Conservation (phyloP, 2,888 invertebrate genomes). For the Cheiracanthium punctorium region DNA sequence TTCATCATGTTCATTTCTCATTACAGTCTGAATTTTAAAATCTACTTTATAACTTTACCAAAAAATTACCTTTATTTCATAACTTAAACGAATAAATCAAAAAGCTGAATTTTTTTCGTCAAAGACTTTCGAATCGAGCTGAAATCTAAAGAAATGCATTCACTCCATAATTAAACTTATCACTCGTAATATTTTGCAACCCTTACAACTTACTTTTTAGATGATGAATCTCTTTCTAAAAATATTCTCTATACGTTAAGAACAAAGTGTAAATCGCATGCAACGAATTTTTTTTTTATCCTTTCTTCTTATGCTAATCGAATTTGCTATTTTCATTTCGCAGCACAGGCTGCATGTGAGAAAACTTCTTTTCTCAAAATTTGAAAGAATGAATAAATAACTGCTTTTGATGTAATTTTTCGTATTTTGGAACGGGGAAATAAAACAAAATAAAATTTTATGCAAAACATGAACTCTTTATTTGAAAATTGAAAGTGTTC, state of each 20-base stretch:
- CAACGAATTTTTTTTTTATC: background rate
- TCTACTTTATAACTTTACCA: no score
- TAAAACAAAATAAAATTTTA: background rate
- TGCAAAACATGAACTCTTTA: no score
- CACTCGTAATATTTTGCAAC: background rate
- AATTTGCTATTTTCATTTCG: constrained; percentile 14
- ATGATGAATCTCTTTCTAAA: constrained; percentile 7
- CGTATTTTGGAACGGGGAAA: background rate
- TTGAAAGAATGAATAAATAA: constrained; percentile 15
- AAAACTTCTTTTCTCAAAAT: background rate
- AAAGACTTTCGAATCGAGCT: no score
- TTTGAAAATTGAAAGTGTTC: no score
- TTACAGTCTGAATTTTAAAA: no score
- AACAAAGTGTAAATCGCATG: constrained; percentile 22
- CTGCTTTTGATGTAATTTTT: constrained; percentile 1
- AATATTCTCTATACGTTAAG: background rate
- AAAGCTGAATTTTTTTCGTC: no score
- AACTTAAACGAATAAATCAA: no score
- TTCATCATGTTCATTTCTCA: no score
- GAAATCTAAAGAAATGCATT: no score
- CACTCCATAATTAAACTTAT: background rate
- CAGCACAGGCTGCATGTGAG: background rate
- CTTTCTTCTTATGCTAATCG: constrained; percentile 15
- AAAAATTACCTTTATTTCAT: no score
- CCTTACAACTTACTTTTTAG: background rate